phyloP scores from a whole-genome alignment of 2,888 invertebrate genomes.

The Phortica magna region DNA sequence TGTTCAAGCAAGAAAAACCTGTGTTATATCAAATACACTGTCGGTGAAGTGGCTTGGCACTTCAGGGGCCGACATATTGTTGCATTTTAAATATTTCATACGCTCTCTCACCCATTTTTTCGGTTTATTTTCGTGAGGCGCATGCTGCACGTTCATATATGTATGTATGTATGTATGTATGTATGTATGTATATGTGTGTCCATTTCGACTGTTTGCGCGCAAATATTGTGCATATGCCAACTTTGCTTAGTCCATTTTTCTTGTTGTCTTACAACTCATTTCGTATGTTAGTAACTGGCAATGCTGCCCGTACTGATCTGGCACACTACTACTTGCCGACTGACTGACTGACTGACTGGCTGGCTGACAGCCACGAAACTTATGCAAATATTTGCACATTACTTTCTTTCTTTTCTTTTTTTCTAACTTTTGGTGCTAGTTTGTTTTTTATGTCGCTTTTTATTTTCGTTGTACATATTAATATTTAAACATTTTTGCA shows the following conservation, averaged over 20 bases:
- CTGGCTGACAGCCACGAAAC: conserved; percentile 20
- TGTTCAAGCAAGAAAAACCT: no score
- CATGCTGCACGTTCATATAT: neutral
- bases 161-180: no score
- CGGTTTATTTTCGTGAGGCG: neutral
- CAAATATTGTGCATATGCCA: conserved; percentile 22
- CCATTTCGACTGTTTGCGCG: conserved; percentile 9
- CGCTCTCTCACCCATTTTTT: neutral
- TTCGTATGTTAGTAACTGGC: neutral
- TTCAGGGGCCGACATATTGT: neutral
- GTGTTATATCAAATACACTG: no score
- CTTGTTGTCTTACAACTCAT: conserved; percentile 14
- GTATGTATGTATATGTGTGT: neutral
- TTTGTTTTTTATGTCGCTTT: neutral
- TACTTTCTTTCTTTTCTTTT: neutral
- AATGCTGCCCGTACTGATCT: neutral
- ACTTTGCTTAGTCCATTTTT: conserved; percentile 17
- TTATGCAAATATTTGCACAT: conserved; percentile 57
- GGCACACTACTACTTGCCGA: neutral
- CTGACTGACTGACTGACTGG: neutral
- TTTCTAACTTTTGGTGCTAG: neutral
- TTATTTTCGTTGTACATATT: neutral
- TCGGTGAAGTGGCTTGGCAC: no score
- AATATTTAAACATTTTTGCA: conserved; percentile 24
- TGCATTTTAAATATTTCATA: neutral